Evolutionary conservation across 2,797 vertebrate species (phyloP), one percentile per base, ranked within the genome.

Genomic region (Taeniopygia guttata): DNA sequence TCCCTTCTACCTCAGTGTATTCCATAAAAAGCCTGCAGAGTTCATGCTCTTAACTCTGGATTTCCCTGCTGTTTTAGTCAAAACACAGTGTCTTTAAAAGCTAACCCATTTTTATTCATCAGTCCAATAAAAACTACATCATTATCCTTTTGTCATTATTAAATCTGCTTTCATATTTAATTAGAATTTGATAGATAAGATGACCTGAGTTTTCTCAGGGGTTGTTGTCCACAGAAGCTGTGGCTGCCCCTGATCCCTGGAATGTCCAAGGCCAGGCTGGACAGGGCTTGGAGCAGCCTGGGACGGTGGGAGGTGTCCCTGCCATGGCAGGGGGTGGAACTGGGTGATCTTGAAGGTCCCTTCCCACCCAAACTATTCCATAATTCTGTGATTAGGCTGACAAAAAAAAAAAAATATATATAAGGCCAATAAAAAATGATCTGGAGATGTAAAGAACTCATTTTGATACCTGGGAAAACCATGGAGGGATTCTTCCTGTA

Each of bases 261-360:
- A 2, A 66, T 51, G 45, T 21, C 59, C 67, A 21, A 66, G 52
- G 23, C 36, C 11, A n/a, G 32, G 23, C 0, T 58, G 66, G 36
- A 58, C 4, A 22, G 6, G 36, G 10, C 14, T 67, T 43, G 27
- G 67, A 66, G 9, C 45, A 51, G 0, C 19, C 45, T 45, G 59
- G 45, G 52, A 12, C 0, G 9, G 16, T n/a, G 67, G 32, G 0
- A 73, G 1, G 1, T 72, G 43, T 13, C 51, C 43, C 66, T 79
- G 22, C 8, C 34, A 16, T 26, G 66, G 26, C 26, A 27, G 13
- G 18, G 9, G 18, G 4, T 45, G 38, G 11, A 0, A n/a, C 4
- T 29, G 38, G 38, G 18, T 45, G 51, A 0, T 0, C 13, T n/a
- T 46, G 13, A 0, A n/a, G 19, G n/a, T 59, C 16, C 51, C 29